Conservation (phyloP, 2,113 vertebrate species). For the Odontophorus gujanensis region DNA sequence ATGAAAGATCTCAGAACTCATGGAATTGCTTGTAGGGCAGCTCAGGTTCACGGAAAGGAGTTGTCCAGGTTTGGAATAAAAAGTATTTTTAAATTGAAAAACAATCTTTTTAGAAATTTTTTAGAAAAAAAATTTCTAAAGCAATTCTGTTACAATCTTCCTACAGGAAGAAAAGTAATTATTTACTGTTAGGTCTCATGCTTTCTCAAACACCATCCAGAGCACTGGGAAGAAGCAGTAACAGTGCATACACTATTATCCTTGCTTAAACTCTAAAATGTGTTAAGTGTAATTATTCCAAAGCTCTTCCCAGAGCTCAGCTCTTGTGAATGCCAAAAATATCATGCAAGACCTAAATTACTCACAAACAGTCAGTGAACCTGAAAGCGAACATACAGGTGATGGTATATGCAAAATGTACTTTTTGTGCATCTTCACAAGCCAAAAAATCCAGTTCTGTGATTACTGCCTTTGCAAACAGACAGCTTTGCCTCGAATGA, state of each 20-base stretch:
- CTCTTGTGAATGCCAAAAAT: background rate
- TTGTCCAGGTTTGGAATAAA: background rate
- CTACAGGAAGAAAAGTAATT: background rate
- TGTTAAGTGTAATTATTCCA: background rate
- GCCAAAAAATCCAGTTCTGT: background rate
- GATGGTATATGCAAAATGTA: background rate
- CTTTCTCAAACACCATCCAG: background rate
- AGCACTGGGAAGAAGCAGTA: background rate
- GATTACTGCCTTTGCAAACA: background rate
- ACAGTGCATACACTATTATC: background rate
- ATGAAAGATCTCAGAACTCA: background rate
- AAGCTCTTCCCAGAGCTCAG: background rate
- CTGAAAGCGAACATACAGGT: background rate
- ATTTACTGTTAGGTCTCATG: background rate
- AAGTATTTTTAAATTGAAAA: background rate
- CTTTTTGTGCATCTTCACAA: background rate
- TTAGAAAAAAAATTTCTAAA: no score
- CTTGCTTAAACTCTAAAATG: background rate
- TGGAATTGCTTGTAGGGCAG: background rate
- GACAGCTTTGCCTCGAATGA: background rate
- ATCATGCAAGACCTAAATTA: background rate
- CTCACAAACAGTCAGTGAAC: background rate
- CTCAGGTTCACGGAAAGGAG: background rate
- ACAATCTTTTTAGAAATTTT: no score
- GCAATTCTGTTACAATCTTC: background rate